Percentiles rank a stretch among this genome's conserved stretches.
Conservation (phyloP, 2,113 vertebrate species). For the Saguinus midas region DNA sequence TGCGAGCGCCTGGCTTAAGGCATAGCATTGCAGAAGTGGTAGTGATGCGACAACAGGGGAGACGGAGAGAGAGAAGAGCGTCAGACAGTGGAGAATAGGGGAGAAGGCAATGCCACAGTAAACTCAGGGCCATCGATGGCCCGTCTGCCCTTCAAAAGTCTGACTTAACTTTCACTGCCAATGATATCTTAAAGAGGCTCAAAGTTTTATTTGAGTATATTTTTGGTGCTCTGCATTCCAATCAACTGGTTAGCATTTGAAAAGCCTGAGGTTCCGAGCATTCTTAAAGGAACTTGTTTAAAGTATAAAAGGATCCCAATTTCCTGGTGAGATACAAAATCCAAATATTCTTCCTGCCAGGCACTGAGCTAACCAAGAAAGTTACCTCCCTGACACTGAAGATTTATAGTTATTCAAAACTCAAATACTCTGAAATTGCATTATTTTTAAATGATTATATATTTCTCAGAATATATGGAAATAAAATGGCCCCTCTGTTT, state of each 20-base stretch:
- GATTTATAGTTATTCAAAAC: constrained; percentile 45
- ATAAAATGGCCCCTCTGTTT: neutral
- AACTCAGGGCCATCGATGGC: neutral
- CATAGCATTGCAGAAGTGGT: neutral
- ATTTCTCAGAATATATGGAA: constrained; percentile 22
- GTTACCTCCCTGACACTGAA: constrained; percentile 14
- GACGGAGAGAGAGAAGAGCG: neutral
- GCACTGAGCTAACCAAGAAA: neutral
- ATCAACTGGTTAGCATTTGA: constrained; percentile 28
- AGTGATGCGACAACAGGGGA: neutral
- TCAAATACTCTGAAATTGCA: constrained; percentile 51
- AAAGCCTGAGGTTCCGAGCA: constrained; percentile 14
- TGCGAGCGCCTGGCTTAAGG: neutral
- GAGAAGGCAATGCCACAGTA: neutral
- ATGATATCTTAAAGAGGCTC: neutral
- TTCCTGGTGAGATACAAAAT: constrained; percentile 42
- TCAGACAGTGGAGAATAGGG: neutral
- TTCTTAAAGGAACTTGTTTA: constrained; percentile 19
- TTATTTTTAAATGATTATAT: constrained; percentile 41
- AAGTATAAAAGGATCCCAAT: constrained; percentile 28
- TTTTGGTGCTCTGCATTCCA: constrained; percentile 42
- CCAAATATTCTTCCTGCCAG: constrained; percentile 25
- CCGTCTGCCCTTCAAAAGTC: neutral
- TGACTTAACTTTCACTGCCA: constrained; percentile 27
- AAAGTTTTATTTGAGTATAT: neutral